Percentiles rank a stretch among this genome's conserved stretches.
Conservation (phyloP, 2,888 invertebrate genomes). For the Tinea trinotella region DNA sequence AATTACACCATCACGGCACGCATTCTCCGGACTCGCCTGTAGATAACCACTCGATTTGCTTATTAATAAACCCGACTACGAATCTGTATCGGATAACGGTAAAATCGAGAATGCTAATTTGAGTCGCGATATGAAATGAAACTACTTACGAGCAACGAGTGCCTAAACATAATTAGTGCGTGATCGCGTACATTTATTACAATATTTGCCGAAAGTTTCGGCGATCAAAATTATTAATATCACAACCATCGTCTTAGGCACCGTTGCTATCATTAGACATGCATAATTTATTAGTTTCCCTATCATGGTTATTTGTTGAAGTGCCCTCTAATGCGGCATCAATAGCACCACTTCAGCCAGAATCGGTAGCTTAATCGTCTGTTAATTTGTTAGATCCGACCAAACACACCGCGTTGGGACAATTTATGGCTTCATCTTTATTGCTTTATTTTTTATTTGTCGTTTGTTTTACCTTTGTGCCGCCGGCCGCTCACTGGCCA, state of each 20-base stretch:
- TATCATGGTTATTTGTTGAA: conserved; percentile 53
- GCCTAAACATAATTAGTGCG: conserved; percentile 34
- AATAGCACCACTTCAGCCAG: conserved; percentile 43
- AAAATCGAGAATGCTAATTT: conserved; percentile 43
- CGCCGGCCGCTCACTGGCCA: conserved; percentile 5
- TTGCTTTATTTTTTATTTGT: conserved; percentile 17
- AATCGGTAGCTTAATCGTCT: conserved; percentile 68
- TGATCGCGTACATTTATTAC: conserved; percentile 25
- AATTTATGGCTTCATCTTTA: conserved; percentile 65
- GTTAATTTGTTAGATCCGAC: conserved; percentile 67
- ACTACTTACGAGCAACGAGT: conserved; percentile 23
- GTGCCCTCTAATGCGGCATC: conserved; percentile 51
- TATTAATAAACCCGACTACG: conserved; percentile 60
- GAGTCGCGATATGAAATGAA: conserved; percentile 16
- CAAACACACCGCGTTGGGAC: conserved; percentile 53
- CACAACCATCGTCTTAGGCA: not conserved
- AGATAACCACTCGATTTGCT: conserved; percentile 40
- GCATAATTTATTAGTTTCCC: conserved; percentile 23
- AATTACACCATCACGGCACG: conserved; percentile 19
- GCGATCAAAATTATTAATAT: too few relatives aligned
- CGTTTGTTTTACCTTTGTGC: conserved; percentile 13
- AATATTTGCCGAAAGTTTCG: not conserved
- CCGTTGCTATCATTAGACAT: not conserved
- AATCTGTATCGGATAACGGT: conserved; percentile 54
- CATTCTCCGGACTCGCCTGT: conserved; percentile 15